phyloP scores from a whole-genome alignment of 2,888 invertebrate species.

The Acanthoscelides obtectus region DNA sequence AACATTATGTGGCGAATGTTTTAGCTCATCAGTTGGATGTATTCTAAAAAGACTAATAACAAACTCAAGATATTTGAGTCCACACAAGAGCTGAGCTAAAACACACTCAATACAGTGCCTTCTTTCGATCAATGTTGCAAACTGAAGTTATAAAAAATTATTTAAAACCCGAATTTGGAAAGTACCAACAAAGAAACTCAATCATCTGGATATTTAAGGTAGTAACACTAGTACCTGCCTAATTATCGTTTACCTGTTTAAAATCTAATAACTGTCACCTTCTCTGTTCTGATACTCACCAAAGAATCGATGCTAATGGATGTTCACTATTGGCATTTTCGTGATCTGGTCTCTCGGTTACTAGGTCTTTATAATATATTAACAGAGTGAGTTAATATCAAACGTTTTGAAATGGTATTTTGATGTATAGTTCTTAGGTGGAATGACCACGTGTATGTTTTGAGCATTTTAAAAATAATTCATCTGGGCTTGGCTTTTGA shows the following conservation, averaged over 20 bases:
- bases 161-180: too few relatives aligned
- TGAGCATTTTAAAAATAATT: neutral
- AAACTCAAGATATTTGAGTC: too few relatives aligned
- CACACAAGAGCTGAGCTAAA: too few relatives aligned
- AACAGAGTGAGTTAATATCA: constrained; percentile 52
- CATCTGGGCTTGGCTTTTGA: neutral
- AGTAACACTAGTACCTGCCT: neutral
- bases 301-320: constrained; percentile 19
- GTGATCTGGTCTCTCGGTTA: constrained; percentile 33
- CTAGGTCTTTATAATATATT: constrained; percentile 49
- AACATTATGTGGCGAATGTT: too few relatives aligned
- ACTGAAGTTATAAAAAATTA: too few relatives aligned
- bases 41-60: too few relatives aligned
- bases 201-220: neutral
- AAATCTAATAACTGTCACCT: constrained; percentile 23
- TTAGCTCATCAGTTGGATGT: too few relatives aligned
- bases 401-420: constrained; percentile 27
- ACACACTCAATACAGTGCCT: too few relatives aligned
- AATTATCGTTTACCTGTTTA: constrained; percentile 12
- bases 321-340: constrained; percentile 24
- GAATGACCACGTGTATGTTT: neutral
- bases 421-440: neutral
- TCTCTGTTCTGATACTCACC: constrained; percentile 35
- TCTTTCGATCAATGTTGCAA: too few relatives aligned
- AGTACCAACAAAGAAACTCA: too few relatives aligned